Conservation (phyloP, 2,113 vertebrate genomes). For the Sylvia atricapilla region DNA sequence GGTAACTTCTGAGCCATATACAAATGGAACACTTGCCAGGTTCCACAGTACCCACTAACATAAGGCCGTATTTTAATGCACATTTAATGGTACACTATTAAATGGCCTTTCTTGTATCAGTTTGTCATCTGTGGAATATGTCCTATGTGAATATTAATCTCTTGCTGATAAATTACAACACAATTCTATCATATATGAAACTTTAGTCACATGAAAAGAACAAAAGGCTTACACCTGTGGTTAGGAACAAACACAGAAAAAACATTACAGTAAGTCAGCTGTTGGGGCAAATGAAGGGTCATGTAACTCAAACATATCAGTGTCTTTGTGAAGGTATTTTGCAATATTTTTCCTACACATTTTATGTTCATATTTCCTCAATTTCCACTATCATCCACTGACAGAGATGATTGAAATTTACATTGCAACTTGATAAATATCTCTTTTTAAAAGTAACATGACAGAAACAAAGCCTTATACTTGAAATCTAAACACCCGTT, state of each 20-base stretch:
- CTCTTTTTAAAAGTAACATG: background rate
- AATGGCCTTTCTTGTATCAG: background rate
- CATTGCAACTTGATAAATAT: background rate
- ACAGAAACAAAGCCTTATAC: background rate
- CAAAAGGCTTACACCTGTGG: background rate
- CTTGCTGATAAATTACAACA: background rate
- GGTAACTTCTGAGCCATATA: background rate
- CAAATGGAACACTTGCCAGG: background rate
- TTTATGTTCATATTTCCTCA: background rate
- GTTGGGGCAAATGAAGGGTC: background rate
- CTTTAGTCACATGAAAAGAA: background rate
- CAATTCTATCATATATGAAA: background rate
- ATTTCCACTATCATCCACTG: background rate
- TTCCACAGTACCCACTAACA: background rate
- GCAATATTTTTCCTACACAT: background rate
- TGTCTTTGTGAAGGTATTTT: background rate
- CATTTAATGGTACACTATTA: background rate
- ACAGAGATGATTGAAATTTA: background rate
- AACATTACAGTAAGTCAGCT: background rate
- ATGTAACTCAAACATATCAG: fast-evolving
- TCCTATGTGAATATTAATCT: background rate
- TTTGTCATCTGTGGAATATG: background rate
- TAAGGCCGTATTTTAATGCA: background rate
- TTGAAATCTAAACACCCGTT: background rate
- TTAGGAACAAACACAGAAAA: background rate